phyloP scores from a whole-genome alignment of 1,140 invertebrate genomes.

The Cydia pomonella region DNA sequence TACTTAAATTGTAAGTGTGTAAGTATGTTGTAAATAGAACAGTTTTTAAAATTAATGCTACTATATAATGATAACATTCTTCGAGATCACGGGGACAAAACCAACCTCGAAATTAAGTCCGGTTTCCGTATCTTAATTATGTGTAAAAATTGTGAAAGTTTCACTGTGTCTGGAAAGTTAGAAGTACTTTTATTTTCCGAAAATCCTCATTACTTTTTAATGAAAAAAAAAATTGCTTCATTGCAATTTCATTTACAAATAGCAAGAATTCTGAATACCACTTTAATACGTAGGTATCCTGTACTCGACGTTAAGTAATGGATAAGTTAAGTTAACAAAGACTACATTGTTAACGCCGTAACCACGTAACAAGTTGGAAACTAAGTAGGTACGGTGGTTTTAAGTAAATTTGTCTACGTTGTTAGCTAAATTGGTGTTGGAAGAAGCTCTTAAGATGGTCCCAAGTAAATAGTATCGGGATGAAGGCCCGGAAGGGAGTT shows the following conservation, averaged over 20 bases:
- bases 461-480: conserved; percentile 8
- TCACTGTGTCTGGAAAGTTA: no score
- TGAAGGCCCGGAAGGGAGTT: neutral
- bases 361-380: conserved; percentile 26
- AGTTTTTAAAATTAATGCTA: no score
- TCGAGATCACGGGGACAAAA: no score
- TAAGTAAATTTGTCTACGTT: conserved; percentile 19
- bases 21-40: no score
- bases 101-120: no score
- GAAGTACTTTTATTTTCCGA: no score
- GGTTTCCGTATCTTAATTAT: no score
- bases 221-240: no score
- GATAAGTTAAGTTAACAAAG: conserved; percentile 19
- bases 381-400: conserved; percentile 9
- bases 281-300: neutral
- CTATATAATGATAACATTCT: no score
- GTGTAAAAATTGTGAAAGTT: no score
- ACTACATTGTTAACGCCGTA: conserved; percentile 12
- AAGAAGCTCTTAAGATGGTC: neutral
- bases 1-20: no score
- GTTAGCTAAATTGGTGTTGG: conserved; percentile 17
- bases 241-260: neutral
- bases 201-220: no score
- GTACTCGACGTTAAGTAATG: conserved; percentile 4
- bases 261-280: neutral